phyloP scores from a whole-genome alignment of 2,797 vertebrate genomes.

The Chaunax sp. region DNA sequence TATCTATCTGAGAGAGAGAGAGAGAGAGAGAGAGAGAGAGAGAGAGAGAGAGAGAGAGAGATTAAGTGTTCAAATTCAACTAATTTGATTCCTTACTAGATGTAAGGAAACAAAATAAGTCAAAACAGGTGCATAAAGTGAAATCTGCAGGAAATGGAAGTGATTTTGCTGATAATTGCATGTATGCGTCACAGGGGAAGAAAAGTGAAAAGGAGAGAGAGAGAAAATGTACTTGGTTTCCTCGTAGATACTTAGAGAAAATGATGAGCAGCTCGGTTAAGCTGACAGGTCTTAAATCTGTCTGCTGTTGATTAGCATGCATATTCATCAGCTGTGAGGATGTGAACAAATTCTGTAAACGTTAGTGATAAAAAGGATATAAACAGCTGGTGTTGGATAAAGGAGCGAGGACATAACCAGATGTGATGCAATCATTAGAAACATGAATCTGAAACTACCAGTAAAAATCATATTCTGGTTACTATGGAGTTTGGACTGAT shows the following conservation, averaged over 20 bases:
- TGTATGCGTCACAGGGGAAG: background rate
- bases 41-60: too few relatives aligned
- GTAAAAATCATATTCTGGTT: background rate
- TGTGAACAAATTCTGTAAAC: constrained; percentile 31
- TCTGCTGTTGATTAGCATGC: constrained; percentile 44
- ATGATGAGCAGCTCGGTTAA: constrained; percentile 43
- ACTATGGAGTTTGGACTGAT: constrained; percentile 2
- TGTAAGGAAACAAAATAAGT: background rate
- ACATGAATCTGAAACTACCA: constrained; percentile 1
- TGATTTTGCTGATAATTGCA: background rate
- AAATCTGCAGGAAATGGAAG: constrained; percentile 12
- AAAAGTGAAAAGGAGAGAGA: background rate
- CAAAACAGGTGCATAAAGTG: background rate
- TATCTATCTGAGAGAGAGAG: too few relatives aligned
- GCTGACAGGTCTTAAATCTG: constrained; percentile 52
- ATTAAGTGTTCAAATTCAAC: too few relatives aligned
- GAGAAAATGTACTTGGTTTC: constrained; percentile 31
- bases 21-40: too few relatives aligned
- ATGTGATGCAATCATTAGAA: constrained; percentile 34
- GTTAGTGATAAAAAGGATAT: constrained; percentile 32
- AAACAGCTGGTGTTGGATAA: constrained; percentile 50
- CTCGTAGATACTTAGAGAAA: constrained; percentile 26
- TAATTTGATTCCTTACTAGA: too few relatives aligned
- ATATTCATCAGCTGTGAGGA: constrained; percentile 42
- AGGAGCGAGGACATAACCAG: constrained; percentile 22